A percentile compares a stretch with the other conserved stretches of the same genome.
Evolutionary conservation across 2,888 invertebrate species (phyloP).

Genomic region (Polietes domitor): DNA sequence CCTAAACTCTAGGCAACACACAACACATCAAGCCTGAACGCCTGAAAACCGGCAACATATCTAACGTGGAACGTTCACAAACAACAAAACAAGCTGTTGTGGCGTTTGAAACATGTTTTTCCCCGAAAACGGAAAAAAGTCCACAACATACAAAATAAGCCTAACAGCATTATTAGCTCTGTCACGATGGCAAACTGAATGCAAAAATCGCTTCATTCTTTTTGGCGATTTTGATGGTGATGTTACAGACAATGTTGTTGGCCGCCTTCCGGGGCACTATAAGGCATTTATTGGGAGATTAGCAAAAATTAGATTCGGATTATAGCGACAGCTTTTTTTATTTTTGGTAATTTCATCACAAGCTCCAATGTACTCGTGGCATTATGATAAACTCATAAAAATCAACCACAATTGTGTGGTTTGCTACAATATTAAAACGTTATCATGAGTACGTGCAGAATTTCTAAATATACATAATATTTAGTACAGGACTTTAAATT

Average conservation of each 20-base stretch:
- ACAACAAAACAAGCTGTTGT: neutral
- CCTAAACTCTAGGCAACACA: neutral
- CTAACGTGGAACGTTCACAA: neutral
- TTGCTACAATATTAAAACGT: too few species aligned
- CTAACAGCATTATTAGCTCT: neutral
- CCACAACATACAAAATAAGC: neutral
- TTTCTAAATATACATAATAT: too few species aligned
- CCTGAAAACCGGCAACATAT: slow-evolving; percentile 32
- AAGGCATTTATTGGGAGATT: too few species aligned
- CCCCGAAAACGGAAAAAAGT: slow-evolving; percentile 1
- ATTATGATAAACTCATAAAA: too few species aligned
- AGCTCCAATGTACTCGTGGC: too few species aligned
- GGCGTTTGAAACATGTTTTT: slow-evolving; percentile 10
- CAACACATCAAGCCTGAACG: slow-evolving; percentile 4
- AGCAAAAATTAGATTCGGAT: too few species aligned
- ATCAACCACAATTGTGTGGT: too few species aligned
- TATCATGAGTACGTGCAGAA: too few species aligned
- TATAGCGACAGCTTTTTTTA: too few species aligned
- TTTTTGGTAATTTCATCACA: too few species aligned
- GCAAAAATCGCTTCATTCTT: slow-evolving; percentile 20
- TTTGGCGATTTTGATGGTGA: neutral
- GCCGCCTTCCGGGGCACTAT: neutral
- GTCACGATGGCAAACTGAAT: neutral
- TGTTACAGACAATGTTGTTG: neutral
- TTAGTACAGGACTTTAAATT: too few species aligned